phyloP scores from a whole-genome alignment of 2,888 invertebrate genomes.

The Cataglyphis altisquamis region DNA sequence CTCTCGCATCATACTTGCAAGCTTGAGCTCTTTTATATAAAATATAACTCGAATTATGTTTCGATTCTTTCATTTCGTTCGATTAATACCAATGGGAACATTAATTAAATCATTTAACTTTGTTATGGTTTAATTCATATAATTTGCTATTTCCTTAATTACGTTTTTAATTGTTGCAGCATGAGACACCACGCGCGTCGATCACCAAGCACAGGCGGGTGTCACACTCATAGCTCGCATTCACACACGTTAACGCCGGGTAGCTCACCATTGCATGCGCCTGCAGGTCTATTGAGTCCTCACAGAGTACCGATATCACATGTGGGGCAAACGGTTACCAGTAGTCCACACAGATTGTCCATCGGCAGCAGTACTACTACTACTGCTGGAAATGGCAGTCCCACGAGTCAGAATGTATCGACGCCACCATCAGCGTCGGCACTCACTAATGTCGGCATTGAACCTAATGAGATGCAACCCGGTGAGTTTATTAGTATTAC shows the following conservation, averaged over 20 bases:
- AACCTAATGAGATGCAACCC: slow-evolving; percentile 82
- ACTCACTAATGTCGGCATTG: slow-evolving; percentile 80
- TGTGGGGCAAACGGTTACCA: slow-evolving; percentile 72
- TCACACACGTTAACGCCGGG: slow-evolving; percentile 82
- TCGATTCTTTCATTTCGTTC: neutral
- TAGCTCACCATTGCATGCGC: slow-evolving; percentile 81
- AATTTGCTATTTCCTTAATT: neutral
- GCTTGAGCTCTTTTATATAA: neutral
- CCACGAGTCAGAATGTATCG: slow-evolving; percentile 71
- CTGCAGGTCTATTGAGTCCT: slow-evolving; percentile 81
- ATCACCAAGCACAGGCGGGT: slow-evolving; percentile 81
- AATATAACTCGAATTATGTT: neutral
- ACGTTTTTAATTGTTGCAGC: slow-evolving; percentile 67
- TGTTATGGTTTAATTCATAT: neutral
- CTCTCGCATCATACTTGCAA: neutral
- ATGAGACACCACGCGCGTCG: slow-evolving; percentile 83
- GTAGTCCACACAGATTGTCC: slow-evolving; percentile 80
- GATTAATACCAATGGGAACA: neutral
- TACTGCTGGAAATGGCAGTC: slow-evolving; percentile 77
- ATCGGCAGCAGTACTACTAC: slow-evolving; percentile 39
- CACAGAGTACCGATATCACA: slow-evolving; percentile 82
- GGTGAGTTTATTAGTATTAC: slow-evolving; percentile 73
- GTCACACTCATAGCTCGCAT: slow-evolving; percentile 82
- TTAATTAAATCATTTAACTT: neutral
- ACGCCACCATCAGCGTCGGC: slow-evolving; percentile 75